A percentile compares a stretch with the other conserved stretches of the same genome.
phyloP scores from a whole-genome alignment of 2,888 invertebrate species.

The Acleris holmiana region DNA sequence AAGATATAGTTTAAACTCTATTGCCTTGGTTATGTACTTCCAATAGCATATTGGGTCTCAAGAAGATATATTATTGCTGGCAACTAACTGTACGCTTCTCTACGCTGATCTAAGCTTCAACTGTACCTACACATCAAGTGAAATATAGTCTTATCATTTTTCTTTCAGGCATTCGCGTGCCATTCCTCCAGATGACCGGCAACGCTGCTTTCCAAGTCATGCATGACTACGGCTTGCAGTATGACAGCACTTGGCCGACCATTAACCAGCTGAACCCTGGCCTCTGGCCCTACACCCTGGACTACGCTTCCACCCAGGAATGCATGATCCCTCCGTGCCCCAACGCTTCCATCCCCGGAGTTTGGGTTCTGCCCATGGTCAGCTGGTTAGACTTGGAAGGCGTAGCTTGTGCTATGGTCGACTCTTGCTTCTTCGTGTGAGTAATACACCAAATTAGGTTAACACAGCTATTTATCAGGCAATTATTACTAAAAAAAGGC shows the following conservation, averaged over 20 bases:
- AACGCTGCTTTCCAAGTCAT: constrained; percentile 78
- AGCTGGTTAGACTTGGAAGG: constrained; percentile 64
- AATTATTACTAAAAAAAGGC: no score
- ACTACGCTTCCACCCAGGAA: constrained; percentile 72
- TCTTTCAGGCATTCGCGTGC: constrained; percentile 56
- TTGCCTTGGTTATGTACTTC: no score
- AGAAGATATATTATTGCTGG: no score
- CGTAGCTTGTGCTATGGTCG: constrained; percentile 76
- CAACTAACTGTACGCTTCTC: no score
- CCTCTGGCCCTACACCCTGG: constrained; percentile 85
- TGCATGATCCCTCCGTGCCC: constrained; percentile 78
- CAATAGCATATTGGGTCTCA: no score
- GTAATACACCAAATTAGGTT: constrained; percentile 24
- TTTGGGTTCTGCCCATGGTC: constrained; percentile 85
- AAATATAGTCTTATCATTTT: background rate
- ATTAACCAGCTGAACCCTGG: constrained; percentile 53
- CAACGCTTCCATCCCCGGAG: constrained; percentile 67
- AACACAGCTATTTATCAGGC: no score
- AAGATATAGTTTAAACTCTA: no score
- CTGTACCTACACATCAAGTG: background rate
- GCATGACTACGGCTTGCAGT: constrained; percentile 64
- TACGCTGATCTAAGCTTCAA: no score
- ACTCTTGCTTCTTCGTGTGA: constrained; percentile 67
- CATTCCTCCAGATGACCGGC: constrained; percentile 70
- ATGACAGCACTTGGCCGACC: constrained; percentile 83